Evolutionary conservation across 2,888 invertebrate species (phyloP), one percentile per base, ranked within the genome.

Genomic region (Epiblema foenella): DNA sequence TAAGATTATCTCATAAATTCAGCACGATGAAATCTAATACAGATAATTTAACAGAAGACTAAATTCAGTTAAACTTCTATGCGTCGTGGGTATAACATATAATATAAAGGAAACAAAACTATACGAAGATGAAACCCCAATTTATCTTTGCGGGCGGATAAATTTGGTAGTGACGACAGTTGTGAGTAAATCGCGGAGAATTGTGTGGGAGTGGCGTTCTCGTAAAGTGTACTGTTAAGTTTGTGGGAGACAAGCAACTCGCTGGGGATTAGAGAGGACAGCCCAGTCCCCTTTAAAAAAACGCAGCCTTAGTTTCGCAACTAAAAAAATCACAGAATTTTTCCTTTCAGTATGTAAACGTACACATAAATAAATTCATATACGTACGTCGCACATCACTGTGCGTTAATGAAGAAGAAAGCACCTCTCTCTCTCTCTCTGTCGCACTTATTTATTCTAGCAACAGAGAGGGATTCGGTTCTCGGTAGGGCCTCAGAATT

Each of bases 51-150:
- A 29, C 39, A 49, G 37, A 15, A 11, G 39, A 69, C 69, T 58
- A 51, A 69, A 57, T 58, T 69, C 29, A 51, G 49, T 58, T 64
- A 64, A 63, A 63, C 60, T 62, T 62, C 37, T 49, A 57, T 24
- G 56, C 49, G 62, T 63, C 60, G 62, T 15, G 20, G 42, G 54
- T 62, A 54, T 18, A 69, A 51, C 39, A 64, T 69, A 69, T n/a
- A n/a, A 51, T 24, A 64, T 69, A 51, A 63, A 64, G 69, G 57
- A 69, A 64, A 69, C 57, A 64, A 63, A 69, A 69, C 69, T 64
- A 68, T 68, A 51, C 56, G 63, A 57, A 63, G 62, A 57, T 69
- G 56, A 57, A 57, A 37, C 20, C 20, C 69, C 33, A 51, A 37
- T 57, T 51, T 64, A 58, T 51, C 57, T 51, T n/a, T 64, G 63